A percentile compares a stretch with the other conserved stretches of the same genome.
phyloP scores from a whole-genome alignment of 2,797 vertebrate genomes.

The Danio tinwini region DNA sequence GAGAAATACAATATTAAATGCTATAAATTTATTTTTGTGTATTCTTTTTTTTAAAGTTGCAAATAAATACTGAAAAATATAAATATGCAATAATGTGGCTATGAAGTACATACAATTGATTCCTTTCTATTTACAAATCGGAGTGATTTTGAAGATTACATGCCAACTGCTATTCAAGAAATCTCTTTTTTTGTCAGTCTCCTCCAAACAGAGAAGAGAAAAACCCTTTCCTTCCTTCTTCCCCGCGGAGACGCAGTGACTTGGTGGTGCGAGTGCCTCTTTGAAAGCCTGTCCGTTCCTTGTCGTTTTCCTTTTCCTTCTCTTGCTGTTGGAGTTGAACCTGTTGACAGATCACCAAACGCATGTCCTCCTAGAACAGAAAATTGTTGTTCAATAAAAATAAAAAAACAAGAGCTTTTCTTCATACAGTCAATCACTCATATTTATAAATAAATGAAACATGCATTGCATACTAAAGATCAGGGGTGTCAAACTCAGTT shows the following conservation, averaged over 20 bases:
- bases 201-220: slow-evolving; percentile 79
- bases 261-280: slow-evolving; percentile 71
- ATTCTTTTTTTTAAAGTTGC: not conserved
- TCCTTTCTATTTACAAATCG: slow-evolving; percentile 23
- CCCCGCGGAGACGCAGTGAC: slow-evolving; percentile 75
- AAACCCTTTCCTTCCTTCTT: slow-evolving; percentile 73
- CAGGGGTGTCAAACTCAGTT: no score
- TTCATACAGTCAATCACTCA: not conserved
- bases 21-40: slow-evolving; percentile 26
- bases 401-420: not conserved
- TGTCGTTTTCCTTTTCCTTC: slow-evolving; percentile 61
- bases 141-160: slow-evolving; percentile 37
- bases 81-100: not conserved
- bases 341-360: slow-evolving; percentile 80
- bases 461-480: not conserved
- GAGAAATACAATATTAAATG: not conserved
- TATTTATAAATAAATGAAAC: not conserved
- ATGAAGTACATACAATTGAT: not conserved
- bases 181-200: slow-evolving; percentile 60
- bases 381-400: not conserved
- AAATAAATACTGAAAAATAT: slow-evolving; percentile 43
- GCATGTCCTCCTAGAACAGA: slow-evolving; percentile 81
- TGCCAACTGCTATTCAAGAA: slow-evolving; percentile 29
- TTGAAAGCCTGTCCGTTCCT: slow-evolving; percentile 62
- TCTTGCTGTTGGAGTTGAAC: slow-evolving; percentile 75